phyloP scores from a whole-genome alignment of 2,888 invertebrate species.

The Agrypnus murinus region DNA sequence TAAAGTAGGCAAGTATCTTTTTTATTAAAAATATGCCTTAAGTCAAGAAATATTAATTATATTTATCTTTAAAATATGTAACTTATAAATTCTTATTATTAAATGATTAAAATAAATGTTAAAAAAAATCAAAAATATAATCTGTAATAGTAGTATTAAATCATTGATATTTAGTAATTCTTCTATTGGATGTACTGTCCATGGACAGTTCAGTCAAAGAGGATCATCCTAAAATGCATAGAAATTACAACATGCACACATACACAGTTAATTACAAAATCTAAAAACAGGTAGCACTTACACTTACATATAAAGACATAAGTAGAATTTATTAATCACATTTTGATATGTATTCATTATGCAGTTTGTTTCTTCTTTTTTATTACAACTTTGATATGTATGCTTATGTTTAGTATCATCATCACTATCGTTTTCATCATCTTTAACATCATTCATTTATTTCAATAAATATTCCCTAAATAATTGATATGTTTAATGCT shows the following conservation, averaged over 20 bases:
- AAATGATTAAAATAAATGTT: too few relatives aligned
- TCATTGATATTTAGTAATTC: too few relatives aligned
- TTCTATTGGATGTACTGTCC: too few relatives aligned
- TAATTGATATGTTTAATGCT: slow-evolving; percentile 39
- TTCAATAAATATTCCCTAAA: slow-evolving; percentile 25
- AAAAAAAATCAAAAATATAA: too few relatives aligned
- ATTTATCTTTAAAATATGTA: too few relatives aligned
- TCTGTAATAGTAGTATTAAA: too few relatives aligned
- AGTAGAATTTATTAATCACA: slow-evolving; percentile 53
- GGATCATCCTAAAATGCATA: slow-evolving; percentile 35
- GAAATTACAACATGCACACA: slow-evolving; percentile 40
- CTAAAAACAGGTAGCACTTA: slow-evolving; percentile 45
- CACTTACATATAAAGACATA: slow-evolving; percentile 49
- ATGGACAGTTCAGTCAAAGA: too few relatives aligned
- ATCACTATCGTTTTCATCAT: slow-evolving; percentile 1
- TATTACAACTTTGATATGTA: slow-evolving; percentile 53
- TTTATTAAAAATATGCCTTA: too few relatives aligned
- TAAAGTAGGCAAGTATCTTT: too few relatives aligned
- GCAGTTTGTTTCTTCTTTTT: slow-evolving; percentile 17
- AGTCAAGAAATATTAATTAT: too few relatives aligned
- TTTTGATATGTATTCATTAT: slow-evolving; percentile 54
- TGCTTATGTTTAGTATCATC: slow-evolving; percentile 16
- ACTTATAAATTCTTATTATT: too few relatives aligned
- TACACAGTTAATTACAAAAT: slow-evolving; percentile 38
- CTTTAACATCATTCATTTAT: background rate